Conservation (phyloP, 2,888 invertebrate species). For the Synergus gifuensis region DNA sequence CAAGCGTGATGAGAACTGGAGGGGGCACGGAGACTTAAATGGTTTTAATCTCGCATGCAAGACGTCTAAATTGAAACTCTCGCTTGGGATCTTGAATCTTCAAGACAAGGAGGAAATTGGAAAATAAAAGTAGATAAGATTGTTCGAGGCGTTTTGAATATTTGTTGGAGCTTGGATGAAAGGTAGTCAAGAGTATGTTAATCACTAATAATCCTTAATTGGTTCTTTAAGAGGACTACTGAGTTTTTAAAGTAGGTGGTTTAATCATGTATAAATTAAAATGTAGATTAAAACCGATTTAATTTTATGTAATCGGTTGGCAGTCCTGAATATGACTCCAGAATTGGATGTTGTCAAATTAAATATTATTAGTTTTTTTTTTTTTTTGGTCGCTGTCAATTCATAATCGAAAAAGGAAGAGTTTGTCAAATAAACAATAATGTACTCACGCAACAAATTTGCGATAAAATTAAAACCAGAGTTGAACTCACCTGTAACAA, state of each 20-base stretch:
- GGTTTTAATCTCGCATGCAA: conserved; percentile 12
- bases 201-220: conserved; percentile 7
- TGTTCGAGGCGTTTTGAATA: background rate
- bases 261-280: background rate
- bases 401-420: too few species aligned
- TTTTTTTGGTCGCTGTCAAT: too few species aligned
- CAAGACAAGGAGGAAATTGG: background rate
- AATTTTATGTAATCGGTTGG: background rate
- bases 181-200: background rate
- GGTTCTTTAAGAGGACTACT: background rate
- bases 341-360: too few species aligned
- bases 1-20: background rate
- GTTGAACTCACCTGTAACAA: conserved; percentile 10
- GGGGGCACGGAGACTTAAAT: background rate
- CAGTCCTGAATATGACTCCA: too few species aligned
- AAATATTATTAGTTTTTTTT: too few species aligned
- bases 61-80: conserved; percentile 15
- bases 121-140: background rate
- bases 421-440: background rate
- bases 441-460: background rate
- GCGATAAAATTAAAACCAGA: background rate
- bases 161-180: background rate
- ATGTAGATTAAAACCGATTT: background rate
- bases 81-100: background rate
- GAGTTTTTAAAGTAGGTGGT: background rate